A percentile compares a stretch with the other conserved stretches of the same genome.
phyloP scores from a whole-genome alignment of 2,888 invertebrate species.

The Coenonympha glycerion region DNA sequence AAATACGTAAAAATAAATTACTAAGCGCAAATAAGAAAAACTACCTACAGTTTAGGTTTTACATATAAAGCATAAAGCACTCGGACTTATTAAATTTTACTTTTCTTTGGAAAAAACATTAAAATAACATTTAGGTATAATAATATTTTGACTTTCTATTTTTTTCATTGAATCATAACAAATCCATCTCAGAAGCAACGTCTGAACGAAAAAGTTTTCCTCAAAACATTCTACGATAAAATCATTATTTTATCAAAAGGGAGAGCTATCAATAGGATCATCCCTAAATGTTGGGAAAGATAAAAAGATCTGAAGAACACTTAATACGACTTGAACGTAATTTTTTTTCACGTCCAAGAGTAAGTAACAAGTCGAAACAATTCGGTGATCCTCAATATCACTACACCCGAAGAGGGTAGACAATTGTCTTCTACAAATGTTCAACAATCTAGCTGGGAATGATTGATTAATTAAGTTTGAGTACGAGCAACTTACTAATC shows the following conservation, averaged over 20 bases:
- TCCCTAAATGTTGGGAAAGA: constrained; percentile 44
- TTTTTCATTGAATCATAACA: background rate
- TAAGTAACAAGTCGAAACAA: background rate
- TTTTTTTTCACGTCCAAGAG: constrained; percentile 42
- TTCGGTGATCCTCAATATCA: background rate
- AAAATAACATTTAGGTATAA: too few species aligned
- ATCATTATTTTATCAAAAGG: constrained; percentile 16
- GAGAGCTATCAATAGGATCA: constrained; percentile 31
- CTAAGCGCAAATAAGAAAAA: too few species aligned
- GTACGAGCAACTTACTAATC: too few species aligned
- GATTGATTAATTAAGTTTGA: too few species aligned
- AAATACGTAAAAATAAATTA: too few species aligned
- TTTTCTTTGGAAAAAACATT: too few species aligned
- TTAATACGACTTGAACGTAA: constrained; percentile 50
- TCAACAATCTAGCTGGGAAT: too few species aligned
- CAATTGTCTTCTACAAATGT: background rate
- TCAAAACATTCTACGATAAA: background rate
- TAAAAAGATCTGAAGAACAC: constrained; percentile 37
- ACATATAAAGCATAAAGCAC: too few species aligned
- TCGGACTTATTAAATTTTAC: too few species aligned
- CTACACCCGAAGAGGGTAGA: background rate
- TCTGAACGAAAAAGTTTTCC: background rate
- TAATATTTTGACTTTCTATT: too few species aligned
- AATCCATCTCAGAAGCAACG: background rate
- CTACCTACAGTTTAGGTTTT: too few species aligned